Evolutionary conservation across 2,797 vertebrate species (phyloP).

Genomic region (Bradypus variegatus): DNA sequence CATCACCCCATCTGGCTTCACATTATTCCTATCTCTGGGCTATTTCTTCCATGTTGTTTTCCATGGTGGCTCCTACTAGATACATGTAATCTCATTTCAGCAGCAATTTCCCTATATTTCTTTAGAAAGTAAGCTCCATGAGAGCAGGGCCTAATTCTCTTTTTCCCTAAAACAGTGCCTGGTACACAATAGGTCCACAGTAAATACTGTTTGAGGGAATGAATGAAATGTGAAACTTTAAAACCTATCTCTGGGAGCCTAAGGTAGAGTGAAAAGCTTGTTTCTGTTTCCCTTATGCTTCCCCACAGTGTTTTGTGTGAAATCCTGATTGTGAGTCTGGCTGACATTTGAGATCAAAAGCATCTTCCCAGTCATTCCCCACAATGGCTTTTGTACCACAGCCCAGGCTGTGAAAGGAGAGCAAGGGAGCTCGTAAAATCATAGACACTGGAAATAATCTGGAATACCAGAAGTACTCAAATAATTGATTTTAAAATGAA

Average conservation of each 20-base stretch:
- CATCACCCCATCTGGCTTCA: neutral
- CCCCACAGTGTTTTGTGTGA: neutral
- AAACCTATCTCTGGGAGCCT: neutral
- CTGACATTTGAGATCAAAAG: slow-evolving; percentile 9
- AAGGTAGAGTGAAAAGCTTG: neutral
- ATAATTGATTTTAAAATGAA: neutral
- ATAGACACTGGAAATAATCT: neutral
- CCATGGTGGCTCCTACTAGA: neutral
- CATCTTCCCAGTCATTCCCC: neutral
- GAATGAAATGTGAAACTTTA: neutral
- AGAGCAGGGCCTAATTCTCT: neutral
- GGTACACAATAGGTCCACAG: neutral
- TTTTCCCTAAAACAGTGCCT: neutral
- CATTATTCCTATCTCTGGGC: no score
- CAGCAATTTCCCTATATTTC: neutral
- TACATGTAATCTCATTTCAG: neutral
- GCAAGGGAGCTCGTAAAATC: neutral
- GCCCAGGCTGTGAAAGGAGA: neutral
- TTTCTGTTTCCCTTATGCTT: neutral
- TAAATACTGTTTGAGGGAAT: neutral
- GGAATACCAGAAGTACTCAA: neutral
- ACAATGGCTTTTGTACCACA: neutral
- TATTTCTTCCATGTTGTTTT: neutral
- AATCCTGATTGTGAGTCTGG: neutral
- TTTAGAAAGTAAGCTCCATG: neutral